Percentiles rank a stretch among this genome's conserved stretches.
phyloP scores from a whole-genome alignment of 2,888 invertebrate genomes.

The Torymus aiolomorphi region DNA sequence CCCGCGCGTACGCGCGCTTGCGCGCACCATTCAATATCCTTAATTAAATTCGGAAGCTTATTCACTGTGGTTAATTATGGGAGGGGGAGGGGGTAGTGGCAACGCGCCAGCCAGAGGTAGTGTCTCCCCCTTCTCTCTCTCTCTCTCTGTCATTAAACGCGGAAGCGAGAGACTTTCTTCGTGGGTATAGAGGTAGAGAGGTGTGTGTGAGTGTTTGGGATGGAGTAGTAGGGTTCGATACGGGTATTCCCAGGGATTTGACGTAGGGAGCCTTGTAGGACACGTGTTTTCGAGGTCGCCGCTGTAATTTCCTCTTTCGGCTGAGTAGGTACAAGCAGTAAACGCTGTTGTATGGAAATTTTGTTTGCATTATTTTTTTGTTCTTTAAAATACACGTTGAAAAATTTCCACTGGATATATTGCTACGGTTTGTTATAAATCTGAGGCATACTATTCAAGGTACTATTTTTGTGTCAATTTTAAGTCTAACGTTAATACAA shows the following conservation, averaged over 20 bases:
- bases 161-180: slow-evolving; percentile 61
- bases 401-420: too few species aligned
- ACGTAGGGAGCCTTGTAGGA: not conserved
- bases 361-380: too few species aligned
- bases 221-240: not conserved
- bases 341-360: too few species aligned
- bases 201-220: too few species aligned
- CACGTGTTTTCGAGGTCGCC: not conserved
- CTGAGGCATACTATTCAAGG: too few species aligned
- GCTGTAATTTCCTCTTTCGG: not conserved
- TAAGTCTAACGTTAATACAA: too few species aligned
- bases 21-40: slow-evolving; percentile 74
- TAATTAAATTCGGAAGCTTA: slow-evolving; percentile 76
- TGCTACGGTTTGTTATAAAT: too few species aligned
- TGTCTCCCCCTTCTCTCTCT: not conserved
- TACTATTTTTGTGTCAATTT: too few species aligned
- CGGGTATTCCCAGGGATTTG: not conserved
- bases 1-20: not conserved
- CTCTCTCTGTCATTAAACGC: slow-evolving; percentile 64
- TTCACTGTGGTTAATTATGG: slow-evolving; percentile 75
- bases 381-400: too few species aligned
- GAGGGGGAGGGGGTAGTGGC: slow-evolving; percentile 61
- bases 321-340: too few species aligned
- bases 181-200: not conserved
- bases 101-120: too few species aligned